Base-by-base conservation (phyloP, 2,797 vertebrate genomes). In the Paratrypauchen microcephalus region DNA sequence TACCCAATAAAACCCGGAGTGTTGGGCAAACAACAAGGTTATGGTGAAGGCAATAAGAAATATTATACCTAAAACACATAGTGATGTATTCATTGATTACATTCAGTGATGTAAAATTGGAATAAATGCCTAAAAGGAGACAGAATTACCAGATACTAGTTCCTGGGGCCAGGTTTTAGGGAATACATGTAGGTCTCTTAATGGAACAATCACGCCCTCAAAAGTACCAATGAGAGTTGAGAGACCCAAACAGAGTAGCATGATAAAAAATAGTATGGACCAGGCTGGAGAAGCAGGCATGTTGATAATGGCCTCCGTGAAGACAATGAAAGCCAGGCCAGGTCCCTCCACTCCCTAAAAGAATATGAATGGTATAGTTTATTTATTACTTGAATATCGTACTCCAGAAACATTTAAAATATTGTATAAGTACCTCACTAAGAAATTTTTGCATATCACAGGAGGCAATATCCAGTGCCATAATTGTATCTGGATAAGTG, bases 1-100 rank as follows among this genome's bases (percentile, higher is more conserved):
- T 15, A 99, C 89, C 97, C 97, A 99, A 76, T 99, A 98, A 79
- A 96, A 90, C n/a, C 97, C 96, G 1, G 97, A 97, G 0, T 85
- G 76, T 85, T 96, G 93, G 0, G 95, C 90, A 88, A 98, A 99
- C 87, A 98, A 89, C 64, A 96, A 88, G 13, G 93, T 94, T 2
- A 97, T 28, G 23, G 95, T 21, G 47, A 95, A 97, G 5, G 78
- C 93, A 0, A 78, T 85, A 3, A 87, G 0, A 76, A 96, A 99
- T 5, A 95, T 80, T 2, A 94, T 39, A 72, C 94, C 97, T 99
- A 86, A 68, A 86, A 85, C 21, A 82, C 23, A 64, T 6, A 47
- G 4, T 26, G 16, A 16, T 18, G 45, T 26, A 24, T 19, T 1
- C 2, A 0, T 50, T 50, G 4, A 36, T 36, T 36, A 36, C 32